phyloP scores from a whole-genome alignment of 1,140 invertebrate species.

The Pemphigus obesinymphae region DNA sequence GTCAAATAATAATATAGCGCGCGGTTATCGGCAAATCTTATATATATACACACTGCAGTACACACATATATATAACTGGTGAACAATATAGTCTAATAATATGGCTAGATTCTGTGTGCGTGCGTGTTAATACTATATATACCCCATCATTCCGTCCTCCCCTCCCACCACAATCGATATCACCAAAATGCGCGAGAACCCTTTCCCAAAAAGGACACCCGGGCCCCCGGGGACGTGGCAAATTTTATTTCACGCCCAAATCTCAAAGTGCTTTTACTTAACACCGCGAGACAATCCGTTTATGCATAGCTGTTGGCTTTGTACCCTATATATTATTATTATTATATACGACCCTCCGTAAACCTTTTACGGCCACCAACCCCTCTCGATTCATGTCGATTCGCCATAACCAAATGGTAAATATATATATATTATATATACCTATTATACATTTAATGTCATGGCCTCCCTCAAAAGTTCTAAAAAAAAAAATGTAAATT shows the following conservation, averaged over 20 bases:
- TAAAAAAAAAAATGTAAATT: too few species aligned
- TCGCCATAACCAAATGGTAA: too few species aligned
- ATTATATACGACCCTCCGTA: background rate
- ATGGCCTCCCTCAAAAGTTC: too few species aligned
- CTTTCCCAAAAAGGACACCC: background rate
- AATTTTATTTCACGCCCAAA: background rate
- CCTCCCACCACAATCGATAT: too few species aligned
- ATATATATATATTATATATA: too few species aligned
- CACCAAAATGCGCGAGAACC: background rate
- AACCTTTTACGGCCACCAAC: background rate
- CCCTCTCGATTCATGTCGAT: background rate
- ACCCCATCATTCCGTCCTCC: background rate
- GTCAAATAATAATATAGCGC: background rate
- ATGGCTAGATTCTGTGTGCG: background rate
- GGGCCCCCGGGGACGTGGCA: background rate
- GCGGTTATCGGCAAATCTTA: background rate
- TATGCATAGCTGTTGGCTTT: background rate
- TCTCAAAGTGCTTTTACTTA: constrained; percentile 5
- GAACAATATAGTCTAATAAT: background rate
- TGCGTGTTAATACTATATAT: background rate
- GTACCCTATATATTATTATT: too few species aligned
- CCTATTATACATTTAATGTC: too few species aligned
- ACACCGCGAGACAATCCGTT: background rate
- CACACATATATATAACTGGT: too few species aligned
- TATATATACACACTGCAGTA: too few species aligned